A percentile compares a stretch with the other conserved stretches of the same genome.
These are phyloP conservation scores for Sipha flava DNA, from an alignment of 1,140 invertebrate genomes.

Conservation along the genomic window DNA sequence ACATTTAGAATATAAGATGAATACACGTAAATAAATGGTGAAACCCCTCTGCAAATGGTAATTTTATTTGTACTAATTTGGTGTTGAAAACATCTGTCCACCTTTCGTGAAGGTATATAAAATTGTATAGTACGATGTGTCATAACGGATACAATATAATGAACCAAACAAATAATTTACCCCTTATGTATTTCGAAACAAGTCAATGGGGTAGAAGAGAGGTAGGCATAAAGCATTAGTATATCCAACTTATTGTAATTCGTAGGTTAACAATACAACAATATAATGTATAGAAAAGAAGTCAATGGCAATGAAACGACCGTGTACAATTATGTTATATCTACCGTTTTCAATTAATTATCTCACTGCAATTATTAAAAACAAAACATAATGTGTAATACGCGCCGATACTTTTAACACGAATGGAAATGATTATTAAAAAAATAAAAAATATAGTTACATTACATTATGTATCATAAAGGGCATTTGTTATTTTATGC, in stretches of 20 bases:
- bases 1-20: not conserved
- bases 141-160: constrained; percentile 12
- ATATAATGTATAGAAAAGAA: no score
- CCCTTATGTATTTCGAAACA: not conserved
- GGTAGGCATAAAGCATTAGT: no score
- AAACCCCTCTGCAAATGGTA: not conserved
- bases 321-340: not conserved
- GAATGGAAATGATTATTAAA: not conserved
- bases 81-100: constrained; percentile 5
- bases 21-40: not conserved
- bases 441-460: not conserved
- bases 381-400: no score
- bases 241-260: not conserved
- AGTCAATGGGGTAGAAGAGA: not conserved
- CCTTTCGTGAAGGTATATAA: not conserved
- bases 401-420: not conserved
- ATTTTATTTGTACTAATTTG: constrained; percentile 19
- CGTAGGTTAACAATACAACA: not conserved
- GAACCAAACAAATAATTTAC: constrained; percentile 16
- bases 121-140: not conserved
- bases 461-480: not conserved
- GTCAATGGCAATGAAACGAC: no score
- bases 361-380: not conserved
- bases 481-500: not conserved
- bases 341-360: no score